Evolutionary conservation across 2,888 invertebrate species (phyloP), one percentile per base, ranked within the genome.

Genomic region (Patella caerulea): DNA sequence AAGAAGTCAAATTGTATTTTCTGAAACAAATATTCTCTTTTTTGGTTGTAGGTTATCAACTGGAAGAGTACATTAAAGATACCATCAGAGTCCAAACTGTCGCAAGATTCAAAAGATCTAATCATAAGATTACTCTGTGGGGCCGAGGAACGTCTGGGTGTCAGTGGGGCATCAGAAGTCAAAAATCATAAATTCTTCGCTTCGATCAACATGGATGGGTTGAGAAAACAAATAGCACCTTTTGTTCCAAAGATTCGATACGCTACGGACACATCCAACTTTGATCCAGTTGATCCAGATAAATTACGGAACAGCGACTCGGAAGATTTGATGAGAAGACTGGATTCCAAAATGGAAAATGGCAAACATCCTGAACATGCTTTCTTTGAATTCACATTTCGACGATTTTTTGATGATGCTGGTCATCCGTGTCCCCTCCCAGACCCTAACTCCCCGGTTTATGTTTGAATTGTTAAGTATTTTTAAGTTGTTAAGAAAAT

Each of bases 341-440:
- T 29, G 29, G 29, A 29, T 29, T 29, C 29, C 29, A 29, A 29
- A 29, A 29, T 29, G 29, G 29, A 29, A 29, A 29, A 29, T 29
- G 90, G 90, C 73, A 91, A 91, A 78, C 95, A 96, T 83, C 93
- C 93, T 1, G 98, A 97, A 93, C 98, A 98, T 91, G 99, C 98
- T 78, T 99, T 99, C 94, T 98, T 98, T 92, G 99, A 99, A 93
- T 99, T 99, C 93, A 99, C 99, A 69, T 99, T 99, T 93, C 94
- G 99, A 83, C 94, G 99, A 88, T 99, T 99, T 93, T 99, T 99
- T 93, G 98, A 98, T 78, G 91, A 91, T 78, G 90, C 89, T 71
- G 91, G 90, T 14, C 89, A 90, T 79, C 89, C 89, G 4, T 88
- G 86, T 73, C 85, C 88, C 12, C 75, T 82, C 59, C 82, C 80